These are phyloP conservation scores for Nylanderia fulva DNA, from an alignment of 1,140 invertebrate genomes.

Conservation along the genomic window DNA sequence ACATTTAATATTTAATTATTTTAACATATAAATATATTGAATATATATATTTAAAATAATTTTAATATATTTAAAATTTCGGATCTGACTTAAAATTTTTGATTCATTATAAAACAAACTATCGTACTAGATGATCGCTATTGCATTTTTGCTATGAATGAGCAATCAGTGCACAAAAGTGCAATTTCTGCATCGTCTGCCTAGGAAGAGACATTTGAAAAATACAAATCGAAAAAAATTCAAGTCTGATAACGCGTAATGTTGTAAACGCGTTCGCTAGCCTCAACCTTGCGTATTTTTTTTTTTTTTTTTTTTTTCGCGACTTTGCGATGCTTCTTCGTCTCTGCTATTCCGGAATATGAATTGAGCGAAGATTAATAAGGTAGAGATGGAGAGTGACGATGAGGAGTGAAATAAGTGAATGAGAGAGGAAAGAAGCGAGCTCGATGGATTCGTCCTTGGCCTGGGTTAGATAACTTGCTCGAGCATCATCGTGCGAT, in stretches of 20 bases:
- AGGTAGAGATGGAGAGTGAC: neutral
- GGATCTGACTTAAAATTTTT: neutral
- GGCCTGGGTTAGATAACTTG: slow-evolving; percentile 39
- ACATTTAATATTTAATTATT: no score
- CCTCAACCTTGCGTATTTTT: neutral
- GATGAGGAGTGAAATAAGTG: no score
- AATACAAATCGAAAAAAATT: slow-evolving; percentile 17
- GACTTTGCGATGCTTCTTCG: neutral
- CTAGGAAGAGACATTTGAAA: neutral
- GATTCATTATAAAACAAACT: neutral
- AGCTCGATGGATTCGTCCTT: slow-evolving; percentile 57
- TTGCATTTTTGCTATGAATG: neutral
- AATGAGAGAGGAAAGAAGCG: neutral
- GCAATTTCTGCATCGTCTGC: slow-evolving; percentile 6
- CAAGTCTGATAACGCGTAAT: neutral
- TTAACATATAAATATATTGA: no score
- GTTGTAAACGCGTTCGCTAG: neutral
- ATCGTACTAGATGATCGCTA: neutral
- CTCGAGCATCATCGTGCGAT: neutral
- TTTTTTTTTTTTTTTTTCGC: slow-evolving; percentile 15
- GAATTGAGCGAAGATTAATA: slow-evolving; percentile 55
- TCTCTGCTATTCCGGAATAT: neutral
- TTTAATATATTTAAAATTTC: neutral
- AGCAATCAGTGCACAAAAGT: slow-evolving; percentile 41
- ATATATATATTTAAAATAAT: no score